Base-by-base conservation (phyloP, 2,888 invertebrate species). In the Trichogramma dendrolimi region DNA sequence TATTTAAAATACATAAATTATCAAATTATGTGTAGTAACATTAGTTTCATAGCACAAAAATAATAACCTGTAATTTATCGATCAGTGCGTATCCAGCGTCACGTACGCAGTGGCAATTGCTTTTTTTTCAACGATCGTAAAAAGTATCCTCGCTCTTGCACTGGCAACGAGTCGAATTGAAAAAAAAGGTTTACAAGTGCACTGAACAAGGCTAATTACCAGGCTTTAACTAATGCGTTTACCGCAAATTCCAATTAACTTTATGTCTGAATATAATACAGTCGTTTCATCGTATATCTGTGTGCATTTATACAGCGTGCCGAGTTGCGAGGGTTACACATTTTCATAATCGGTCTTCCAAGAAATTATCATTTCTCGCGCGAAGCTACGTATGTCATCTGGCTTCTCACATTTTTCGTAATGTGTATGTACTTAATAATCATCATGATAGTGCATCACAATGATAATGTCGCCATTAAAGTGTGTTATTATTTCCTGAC, bases 171-270 rank as follows among this genome's bases (percentile, higher is more conserved):
- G 40, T 47, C 47, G 48, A 11, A 56, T 27, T 6, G 5, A 14
- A 27, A 55, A 56, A 54, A 60, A 53, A 44, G 40, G 38, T 47
- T 27, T 14, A 48, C 11, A 48, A 11, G 57, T 54, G 60, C 27
- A 46, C 56, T 56, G 14, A 38, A 41, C 55, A 55, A 61, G 52
- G 49, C 59, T 63, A 63, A 62, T 63, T 60, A 63, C 55, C 44
- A 27, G 11, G 60, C 58, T 61, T 51, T 64, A 64, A 61, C 60
- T 63, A 63, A 60, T 41, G 64, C 64, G 58, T 56, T 61, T 49
- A 58, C 60, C 60, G 62, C 62, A 64, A 60, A 65, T 60, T 65
- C 60, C 64, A 62, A 65, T 65, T 60, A 62, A 65, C 57, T 58
- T 53, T 50, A 27, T 3, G 27, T 27, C 27, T 27, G 27, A 27